These are phyloP conservation scores for Rhadinocentrus ornatus DNA, from an alignment of 2,797 vertebrate genomes.

Conservation along the genomic window DNA sequence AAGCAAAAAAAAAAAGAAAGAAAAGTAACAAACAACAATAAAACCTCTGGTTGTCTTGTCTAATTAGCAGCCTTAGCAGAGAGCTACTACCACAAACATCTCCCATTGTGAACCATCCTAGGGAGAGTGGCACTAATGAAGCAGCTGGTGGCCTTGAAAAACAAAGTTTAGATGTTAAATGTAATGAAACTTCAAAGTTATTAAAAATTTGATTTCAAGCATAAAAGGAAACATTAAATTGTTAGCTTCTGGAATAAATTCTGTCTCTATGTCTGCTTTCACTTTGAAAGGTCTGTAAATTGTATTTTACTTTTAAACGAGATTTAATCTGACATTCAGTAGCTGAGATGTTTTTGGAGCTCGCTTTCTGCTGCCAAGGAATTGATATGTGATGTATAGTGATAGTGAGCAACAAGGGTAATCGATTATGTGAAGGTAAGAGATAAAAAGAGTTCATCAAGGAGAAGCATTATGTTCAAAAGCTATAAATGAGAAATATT, in stretches of 20 bases:
- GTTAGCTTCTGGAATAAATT: not conserved
- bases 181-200: conserved; percentile 3
- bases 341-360: not conserved
- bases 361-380: not conserved
- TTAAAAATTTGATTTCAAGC: conserved; percentile 12
- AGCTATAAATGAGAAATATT: conserved; percentile 46
- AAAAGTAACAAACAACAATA: too few species aligned
- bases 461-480: conserved; percentile 26
- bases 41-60: not conserved
- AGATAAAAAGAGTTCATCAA: conserved; percentile 35
- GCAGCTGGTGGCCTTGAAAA: conserved; percentile 16
- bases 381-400: conserved; percentile 2
- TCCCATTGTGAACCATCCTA: conserved; percentile 15
- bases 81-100: conserved; percentile 32
- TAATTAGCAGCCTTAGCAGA: not conserved
- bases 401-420: not conserved
- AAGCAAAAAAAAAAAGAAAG: not conserved
- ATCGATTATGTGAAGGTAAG: conserved; percentile 20
- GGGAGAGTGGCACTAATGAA: conserved; percentile 25
- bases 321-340: not conserved
- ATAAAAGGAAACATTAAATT: conserved; percentile 5
- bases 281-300: not conserved
- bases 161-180: conserved; percentile 12
- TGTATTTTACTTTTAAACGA: not conserved
- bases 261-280: not conserved